A percentile compares a stretch with the other conserved stretches of the same genome.
Conservation (phyloP, 2,888 invertebrate species). For the Syritta pipiens region DNA sequence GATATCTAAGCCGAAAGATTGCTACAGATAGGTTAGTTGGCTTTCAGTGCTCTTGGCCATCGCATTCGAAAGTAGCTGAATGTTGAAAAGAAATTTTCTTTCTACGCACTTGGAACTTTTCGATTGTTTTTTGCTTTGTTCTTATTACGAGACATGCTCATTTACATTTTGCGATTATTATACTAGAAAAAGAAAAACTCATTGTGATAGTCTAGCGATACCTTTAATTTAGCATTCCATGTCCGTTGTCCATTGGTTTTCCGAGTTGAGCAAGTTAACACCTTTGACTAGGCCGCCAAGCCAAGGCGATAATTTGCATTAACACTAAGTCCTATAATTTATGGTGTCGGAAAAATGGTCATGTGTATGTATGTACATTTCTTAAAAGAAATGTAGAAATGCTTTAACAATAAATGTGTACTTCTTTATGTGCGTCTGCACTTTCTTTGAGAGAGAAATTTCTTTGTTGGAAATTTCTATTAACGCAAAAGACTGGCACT, state of each 20-base stretch:
- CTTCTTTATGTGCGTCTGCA: slow-evolving; percentile 32
- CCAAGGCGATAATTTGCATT: slow-evolving; percentile 15
- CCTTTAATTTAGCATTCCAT: slow-evolving; percentile 40
- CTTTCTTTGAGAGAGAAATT: slow-evolving; percentile 67
- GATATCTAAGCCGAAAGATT: slow-evolving; percentile 26
- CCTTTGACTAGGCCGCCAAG: slow-evolving; percentile 5
- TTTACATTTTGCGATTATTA: slow-evolving; percentile 32
- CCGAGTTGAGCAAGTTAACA: not conserved
- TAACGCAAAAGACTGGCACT: slow-evolving; percentile 33
- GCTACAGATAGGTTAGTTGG: slow-evolving; percentile 33
- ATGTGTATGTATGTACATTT: slow-evolving; percentile 1
- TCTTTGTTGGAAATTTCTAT: slow-evolving; percentile 40
- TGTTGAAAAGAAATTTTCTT: slow-evolving; percentile 58
- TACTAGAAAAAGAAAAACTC: slow-evolving; percentile 24
- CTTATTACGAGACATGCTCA: slow-evolving; percentile 35
- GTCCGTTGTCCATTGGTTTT: slow-evolving; percentile 23
- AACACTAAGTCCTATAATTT: slow-evolving; percentile 15
- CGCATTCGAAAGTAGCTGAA: slow-evolving; percentile 54
- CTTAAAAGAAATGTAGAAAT: too few species aligned
- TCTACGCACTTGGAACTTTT: slow-evolving; percentile 39
- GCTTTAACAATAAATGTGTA: too few species aligned
- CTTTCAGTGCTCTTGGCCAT: slow-evolving; percentile 26
- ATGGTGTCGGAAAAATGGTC: slow-evolving; percentile 18
- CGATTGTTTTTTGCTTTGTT: slow-evolving; percentile 37
- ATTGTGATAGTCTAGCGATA: not conserved